Evolutionary conservation across 2,888 invertebrate genomes (phyloP), one percentile per base, ranked within the genome.

Genomic region (Orthosia incerta): DNA sequence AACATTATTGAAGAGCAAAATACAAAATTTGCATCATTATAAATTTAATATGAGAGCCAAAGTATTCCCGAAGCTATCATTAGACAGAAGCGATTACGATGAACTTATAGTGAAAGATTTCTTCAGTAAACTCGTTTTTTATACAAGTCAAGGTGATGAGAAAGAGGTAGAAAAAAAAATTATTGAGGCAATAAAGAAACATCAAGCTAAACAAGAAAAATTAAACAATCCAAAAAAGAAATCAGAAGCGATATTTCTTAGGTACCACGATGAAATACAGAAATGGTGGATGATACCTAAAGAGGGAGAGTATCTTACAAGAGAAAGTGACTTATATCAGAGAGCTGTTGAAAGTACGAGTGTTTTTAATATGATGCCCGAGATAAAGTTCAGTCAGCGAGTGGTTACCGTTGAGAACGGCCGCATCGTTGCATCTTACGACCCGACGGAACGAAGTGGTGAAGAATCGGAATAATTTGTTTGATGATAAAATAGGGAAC

Each of bases 281-380:
- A 68, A 68, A 31, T 70, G 70, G 70, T 70, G 70, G 70, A 69
- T 70, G 70, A 20, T 3, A 23, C 55, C 70, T 2, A 55, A 70
- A 48, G 46, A 69, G 2, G 70, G 46, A 1, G 13, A 20, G 4
- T 70, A 53, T 31, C 46, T 70, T 3, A 69, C 70, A 3, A 70
- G 20, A 48, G 20, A 69, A 1, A 69, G 46, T 2, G 20, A 56
- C 1, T 20, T 69, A 2, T 70, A 55, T 23, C 18, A 31, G 15
- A 67, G 53, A 53, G 67, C 69, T 26, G 45, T 69, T 2, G 68
- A 70, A 4, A 55, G 48, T 15, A 60, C 31, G 4, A 68, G n/a
- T 23, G 55, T 55, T 18, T 23, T 39, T 15, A 66, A 59, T n/a
- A 50, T 50, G 62, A 62, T 64, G 64, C 51, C 51, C 26, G 39